These are phyloP conservation scores for Anoncus sp. DNA, from an alignment of 2,888 invertebrate species.

Conservation along the genomic window DNA sequence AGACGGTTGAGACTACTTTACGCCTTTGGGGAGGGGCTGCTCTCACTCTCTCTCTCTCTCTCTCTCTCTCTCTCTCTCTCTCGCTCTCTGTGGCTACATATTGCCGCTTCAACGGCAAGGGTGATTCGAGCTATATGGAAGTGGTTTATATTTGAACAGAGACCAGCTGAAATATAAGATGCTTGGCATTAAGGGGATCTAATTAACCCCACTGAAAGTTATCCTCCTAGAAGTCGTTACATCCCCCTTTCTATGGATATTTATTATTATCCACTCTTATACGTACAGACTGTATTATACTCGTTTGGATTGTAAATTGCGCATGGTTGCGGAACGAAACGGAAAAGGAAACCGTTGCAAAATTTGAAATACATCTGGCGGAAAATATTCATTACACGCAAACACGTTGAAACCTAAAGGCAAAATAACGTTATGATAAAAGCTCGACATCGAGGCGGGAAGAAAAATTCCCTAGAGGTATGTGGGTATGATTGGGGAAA, in stretches of 20 bases:
- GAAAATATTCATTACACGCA: not conserved
- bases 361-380: not conserved
- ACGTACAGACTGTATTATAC: conserved; percentile 1
- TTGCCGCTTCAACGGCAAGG: conserved; percentile 46
- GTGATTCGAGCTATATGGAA: conserved; percentile 21
- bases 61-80: too few relatives aligned
- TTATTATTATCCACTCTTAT: not conserved
- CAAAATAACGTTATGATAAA: not conserved
- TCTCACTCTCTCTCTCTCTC: too few relatives aligned
- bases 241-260: conserved; percentile 12
- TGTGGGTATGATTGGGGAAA: too few relatives aligned
- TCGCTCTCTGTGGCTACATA: conserved; percentile 5
- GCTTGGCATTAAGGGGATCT: conserved; percentile 50
- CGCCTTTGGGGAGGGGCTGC: conserved; percentile 39
- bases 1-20: conserved; percentile 48
- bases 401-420: conserved; percentile 7
- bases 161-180: conserved; percentile 29
- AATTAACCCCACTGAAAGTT: conserved; percentile 56
- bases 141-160: conserved; percentile 27
- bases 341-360: not conserved
- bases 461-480: not conserved
- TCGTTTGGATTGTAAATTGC: conserved; percentile 6
- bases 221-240: conserved; percentile 26
- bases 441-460: too few relatives aligned
- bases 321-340: too few relatives aligned